A percentile compares a stretch with the other conserved stretches of the same genome.
Evolutionary conservation across 2,888 invertebrate genomes (phyloP).

Genomic region (Epirrita christyi): DNA sequence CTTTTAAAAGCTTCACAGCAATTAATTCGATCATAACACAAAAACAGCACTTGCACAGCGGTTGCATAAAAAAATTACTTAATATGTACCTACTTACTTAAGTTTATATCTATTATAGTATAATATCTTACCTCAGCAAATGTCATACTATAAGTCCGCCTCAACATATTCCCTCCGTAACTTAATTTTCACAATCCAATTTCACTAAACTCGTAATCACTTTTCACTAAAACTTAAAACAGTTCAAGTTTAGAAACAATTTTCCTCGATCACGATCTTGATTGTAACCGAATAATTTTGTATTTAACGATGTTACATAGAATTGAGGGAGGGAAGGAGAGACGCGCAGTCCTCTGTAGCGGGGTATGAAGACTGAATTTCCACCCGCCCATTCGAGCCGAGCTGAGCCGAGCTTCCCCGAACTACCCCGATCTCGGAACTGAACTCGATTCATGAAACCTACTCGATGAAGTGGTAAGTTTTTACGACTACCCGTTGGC

Average conservation of each 20-base stretch:
- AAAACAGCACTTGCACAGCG: slow-evolving; percentile 9
- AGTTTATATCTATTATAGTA: slow-evolving; percentile 26
- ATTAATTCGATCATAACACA: slow-evolving; percentile 12
- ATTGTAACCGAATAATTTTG: slow-evolving; percentile 49
- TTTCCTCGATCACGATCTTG: slow-evolving; percentile 20
- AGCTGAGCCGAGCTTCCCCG: slow-evolving; percentile 55
- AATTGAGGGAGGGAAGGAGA: slow-evolving; percentile 39
- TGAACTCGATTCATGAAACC: slow-evolving; percentile 70
- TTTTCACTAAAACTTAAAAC: slow-evolving; percentile 43
- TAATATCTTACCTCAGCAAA: slow-evolving; percentile 63
- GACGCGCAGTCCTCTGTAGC: slow-evolving; percentile 44
- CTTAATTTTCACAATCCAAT: slow-evolving; percentile 69
- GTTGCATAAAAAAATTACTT: slow-evolving; percentile 17
- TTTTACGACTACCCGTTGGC: slow-evolving; percentile 77
- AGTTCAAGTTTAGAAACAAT: slow-evolving; percentile 29
- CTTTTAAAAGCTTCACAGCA: slow-evolving; percentile 7
- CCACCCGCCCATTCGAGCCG: slow-evolving; percentile 68
- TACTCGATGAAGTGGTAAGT: slow-evolving; percentile 83
- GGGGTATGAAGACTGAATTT: slow-evolving; percentile 66
- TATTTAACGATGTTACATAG: slow-evolving; percentile 67
- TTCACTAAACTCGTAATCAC: slow-evolving; percentile 62
- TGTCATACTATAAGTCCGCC: slow-evolving; percentile 61
- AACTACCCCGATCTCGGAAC: slow-evolving; percentile 51
- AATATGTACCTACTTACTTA: slow-evolving; percentile 5
- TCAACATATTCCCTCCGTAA: slow-evolving; percentile 68